Evolutionary conservation across 2,797 vertebrate species (phyloP).

Genomic region (Coregonus suidteri): DNA sequence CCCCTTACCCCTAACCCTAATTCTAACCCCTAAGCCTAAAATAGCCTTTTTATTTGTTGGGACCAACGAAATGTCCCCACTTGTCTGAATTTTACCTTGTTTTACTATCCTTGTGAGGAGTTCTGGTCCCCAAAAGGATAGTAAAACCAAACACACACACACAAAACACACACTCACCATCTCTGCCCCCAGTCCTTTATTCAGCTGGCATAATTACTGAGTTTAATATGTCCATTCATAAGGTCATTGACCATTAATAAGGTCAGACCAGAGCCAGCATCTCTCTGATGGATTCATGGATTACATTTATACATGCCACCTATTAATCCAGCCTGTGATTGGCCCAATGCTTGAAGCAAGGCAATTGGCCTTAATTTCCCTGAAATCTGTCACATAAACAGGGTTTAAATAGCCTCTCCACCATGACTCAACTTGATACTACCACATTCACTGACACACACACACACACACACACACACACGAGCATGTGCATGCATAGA

Average conservation of each 20-base stretch:
- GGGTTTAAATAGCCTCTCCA: not conserved
- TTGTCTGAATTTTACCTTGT: too few species aligned
- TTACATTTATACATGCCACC: not conserved
- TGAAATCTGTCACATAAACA: not conserved
- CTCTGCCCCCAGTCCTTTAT: not conserved
- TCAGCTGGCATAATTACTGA: slow-evolving; percentile 21
- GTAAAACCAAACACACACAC: too few species aligned
- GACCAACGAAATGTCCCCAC: too few species aligned
- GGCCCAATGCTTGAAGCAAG: not conserved
- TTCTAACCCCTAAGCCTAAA: too few species aligned
- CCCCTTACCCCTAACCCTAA: too few species aligned
- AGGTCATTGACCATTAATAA: slow-evolving; percentile 46
- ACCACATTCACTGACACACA: not conserved
- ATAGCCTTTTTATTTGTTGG: too few species aligned
- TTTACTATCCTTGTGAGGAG: too few species aligned
- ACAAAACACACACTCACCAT: too few species aligned
- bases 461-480: not conserved
- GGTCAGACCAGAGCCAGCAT: not conserved
- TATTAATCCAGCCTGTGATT: not conserved
- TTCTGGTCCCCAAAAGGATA: too few species aligned
- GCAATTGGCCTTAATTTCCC: slow-evolving; percentile 20
- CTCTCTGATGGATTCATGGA: slow-evolving; percentile 4
- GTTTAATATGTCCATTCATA: slow-evolving; percentile 55
- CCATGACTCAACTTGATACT: not conserved
- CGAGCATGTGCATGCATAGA: not conserved